Conservation (phyloP, 2,888 invertebrate species). For the Globia sparganii region DNA sequence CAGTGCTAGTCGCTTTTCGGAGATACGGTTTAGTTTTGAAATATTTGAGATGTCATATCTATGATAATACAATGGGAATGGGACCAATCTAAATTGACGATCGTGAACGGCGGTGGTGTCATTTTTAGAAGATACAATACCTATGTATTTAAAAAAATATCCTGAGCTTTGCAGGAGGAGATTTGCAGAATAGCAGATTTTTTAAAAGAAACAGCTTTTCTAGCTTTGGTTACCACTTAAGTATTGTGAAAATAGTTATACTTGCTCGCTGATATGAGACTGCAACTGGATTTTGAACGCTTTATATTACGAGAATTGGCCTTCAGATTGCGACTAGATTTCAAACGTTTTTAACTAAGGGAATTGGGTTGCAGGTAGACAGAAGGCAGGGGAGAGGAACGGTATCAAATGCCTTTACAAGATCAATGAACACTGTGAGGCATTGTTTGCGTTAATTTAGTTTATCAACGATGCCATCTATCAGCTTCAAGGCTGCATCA, state of each 20-base stretch:
- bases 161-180: not conserved
- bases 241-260: not conserved
- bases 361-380: too few species aligned
- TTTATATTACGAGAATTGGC: too few species aligned
- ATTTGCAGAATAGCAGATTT: not conserved
- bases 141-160: slow-evolving; percentile 2
- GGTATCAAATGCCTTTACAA: too few species aligned
- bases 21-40: slow-evolving; percentile 12
- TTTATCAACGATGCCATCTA: too few species aligned
- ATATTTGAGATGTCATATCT: slow-evolving; percentile 60
- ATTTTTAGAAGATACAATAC: slow-evolving; percentile 17
- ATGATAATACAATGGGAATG: slow-evolving; percentile 65
- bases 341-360: too few species aligned
- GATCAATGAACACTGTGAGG: too few species aligned
- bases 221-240: not conserved
- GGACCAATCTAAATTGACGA: slow-evolving; percentile 59
- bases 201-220: not conserved
- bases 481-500: too few species aligned
- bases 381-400: too few species aligned
- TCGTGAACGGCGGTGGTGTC: slow-evolving; percentile 44
- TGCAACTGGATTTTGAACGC: too few species aligned
- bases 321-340: too few species aligned
- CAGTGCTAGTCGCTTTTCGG: not conserved
- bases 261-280: too few species aligned
- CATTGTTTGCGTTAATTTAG: too few species aligned